phyloP scores from a whole-genome alignment of 1,140 invertebrate genomes.

The Belonocnema kinseyi region DNA sequence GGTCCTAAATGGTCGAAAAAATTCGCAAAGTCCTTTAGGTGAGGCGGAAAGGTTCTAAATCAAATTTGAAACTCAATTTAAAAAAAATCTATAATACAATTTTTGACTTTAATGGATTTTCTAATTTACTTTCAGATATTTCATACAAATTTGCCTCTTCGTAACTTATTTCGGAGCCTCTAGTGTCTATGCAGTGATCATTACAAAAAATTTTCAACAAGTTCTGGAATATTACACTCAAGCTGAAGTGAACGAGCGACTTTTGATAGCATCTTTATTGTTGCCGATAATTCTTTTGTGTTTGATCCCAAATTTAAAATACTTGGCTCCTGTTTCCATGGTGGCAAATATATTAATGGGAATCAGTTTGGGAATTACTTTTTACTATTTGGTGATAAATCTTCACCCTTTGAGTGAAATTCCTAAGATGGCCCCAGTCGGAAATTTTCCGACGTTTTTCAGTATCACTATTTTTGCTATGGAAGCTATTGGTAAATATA shows the following conservation, averaged over 20 bases:
- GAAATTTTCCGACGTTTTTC: conserved; percentile 82
- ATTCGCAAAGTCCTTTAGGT: conserved; percentile 76
- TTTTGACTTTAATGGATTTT: neutral
- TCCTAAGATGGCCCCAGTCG: conserved; percentile 64
- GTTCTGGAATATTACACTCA: conserved; percentile 75
- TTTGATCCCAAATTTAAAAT: conserved; percentile 86
- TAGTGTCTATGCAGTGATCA: conserved; percentile 87
- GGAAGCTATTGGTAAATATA: conserved; percentile 84
- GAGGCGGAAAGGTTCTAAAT: conserved; percentile 71
- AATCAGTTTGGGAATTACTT: conserved; percentile 83
- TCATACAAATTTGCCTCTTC: conserved; percentile 74
- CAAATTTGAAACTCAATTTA: neutral
- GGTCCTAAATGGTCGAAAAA: conserved; percentile 80
- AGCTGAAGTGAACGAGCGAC: conserved; percentile 61
- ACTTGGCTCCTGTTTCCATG: conserved; percentile 86
- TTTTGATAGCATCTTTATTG: conserved; percentile 78
- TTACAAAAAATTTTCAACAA: conserved; percentile 83
- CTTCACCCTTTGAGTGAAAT: conserved; percentile 71
- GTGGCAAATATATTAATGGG: conserved; percentile 87
- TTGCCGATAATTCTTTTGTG: conserved; percentile 83
- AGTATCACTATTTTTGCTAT: conserved; percentile 87
- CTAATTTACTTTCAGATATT: conserved; percentile 48
- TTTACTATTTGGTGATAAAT: conserved; percentile 83
- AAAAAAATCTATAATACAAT: neutral
- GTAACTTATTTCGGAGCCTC: conserved; percentile 88